These are phyloP conservation scores for Malurus melanocephalus DNA, from an alignment of 2,113 vertebrate genomes.

Conservation along the genomic window DNA sequence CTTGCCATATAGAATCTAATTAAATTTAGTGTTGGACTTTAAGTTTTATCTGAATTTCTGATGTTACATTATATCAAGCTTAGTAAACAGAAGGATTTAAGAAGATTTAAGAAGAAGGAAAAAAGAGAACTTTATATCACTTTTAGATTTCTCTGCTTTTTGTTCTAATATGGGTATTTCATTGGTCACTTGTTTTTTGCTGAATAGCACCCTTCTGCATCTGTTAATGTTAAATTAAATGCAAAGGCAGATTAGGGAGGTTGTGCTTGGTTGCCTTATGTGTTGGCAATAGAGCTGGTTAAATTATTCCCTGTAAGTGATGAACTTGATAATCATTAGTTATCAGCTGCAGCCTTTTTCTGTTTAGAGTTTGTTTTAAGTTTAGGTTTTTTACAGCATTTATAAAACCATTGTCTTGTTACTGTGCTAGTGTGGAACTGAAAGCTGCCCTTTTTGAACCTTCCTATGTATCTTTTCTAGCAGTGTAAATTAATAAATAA, in stretches of 20 bases:
- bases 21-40: neutral
- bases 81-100: neutral
- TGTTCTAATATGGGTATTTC: neutral
- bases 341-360: neutral
- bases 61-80: neutral
- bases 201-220: neutral
- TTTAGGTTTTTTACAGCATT: neutral
- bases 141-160: conserved; percentile 4
- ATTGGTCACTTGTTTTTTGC: neutral
- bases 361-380: neutral
- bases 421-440: neutral
- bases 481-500: neutral
- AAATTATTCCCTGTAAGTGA: conserved; percentile 12
- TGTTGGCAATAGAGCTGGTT: neutral
- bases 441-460: neutral
- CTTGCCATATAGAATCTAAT: neutral
- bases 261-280: neutral
- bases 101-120: neutral
- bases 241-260: neutral
- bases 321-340: neutral
- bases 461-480: neutral
- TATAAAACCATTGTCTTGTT: neutral
- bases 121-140: neutral
- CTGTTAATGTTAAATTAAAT: conserved; percentile 36
- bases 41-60: conserved; percentile 3